Conservation (phyloP, 2,888 invertebrate genomes). For the Deroplatys truncata region DNA sequence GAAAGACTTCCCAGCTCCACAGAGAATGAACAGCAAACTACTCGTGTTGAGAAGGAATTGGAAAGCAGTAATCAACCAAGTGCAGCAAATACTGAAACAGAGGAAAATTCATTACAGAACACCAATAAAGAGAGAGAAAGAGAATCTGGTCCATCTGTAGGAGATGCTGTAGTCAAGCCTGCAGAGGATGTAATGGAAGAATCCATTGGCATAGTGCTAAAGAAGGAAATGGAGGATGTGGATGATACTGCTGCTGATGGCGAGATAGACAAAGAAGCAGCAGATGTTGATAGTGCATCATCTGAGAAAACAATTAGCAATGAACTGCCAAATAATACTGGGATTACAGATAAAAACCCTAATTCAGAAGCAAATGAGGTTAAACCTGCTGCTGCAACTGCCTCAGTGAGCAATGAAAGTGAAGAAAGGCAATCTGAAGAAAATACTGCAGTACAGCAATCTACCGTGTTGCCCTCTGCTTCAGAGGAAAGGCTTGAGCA, state of each 20-base stretch:
- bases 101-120: not conserved
- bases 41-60: not conserved
- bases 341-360: not conserved
- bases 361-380: not conserved
- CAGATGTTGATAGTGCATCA: not conserved
- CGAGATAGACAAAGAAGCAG: not conserved
- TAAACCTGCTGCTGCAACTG: not conserved
- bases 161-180: not conserved
- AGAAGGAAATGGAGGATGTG: not conserved
- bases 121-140: not conserved
- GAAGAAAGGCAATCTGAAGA: not conserved
- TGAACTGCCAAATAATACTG: not conserved
- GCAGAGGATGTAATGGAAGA: not conserved
- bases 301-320: not conserved
- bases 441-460: not conserved
- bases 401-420: not conserved
- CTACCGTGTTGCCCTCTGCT: not conserved
- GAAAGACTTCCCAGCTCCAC: not conserved
- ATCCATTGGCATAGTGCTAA: not conserved
- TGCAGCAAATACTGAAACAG: conserved; percentile 5
- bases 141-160: not conserved
- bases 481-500: not conserved
- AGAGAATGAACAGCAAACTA: not conserved
- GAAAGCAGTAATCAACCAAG: not conserved
- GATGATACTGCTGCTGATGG: not conserved